Percentiles rank a stretch among this genome's conserved stretches.
These are phyloP conservation scores for Zaprionus davidi DNA, from an alignment of 1,140 invertebrate genomes.

Conservation along the genomic window DNA sequence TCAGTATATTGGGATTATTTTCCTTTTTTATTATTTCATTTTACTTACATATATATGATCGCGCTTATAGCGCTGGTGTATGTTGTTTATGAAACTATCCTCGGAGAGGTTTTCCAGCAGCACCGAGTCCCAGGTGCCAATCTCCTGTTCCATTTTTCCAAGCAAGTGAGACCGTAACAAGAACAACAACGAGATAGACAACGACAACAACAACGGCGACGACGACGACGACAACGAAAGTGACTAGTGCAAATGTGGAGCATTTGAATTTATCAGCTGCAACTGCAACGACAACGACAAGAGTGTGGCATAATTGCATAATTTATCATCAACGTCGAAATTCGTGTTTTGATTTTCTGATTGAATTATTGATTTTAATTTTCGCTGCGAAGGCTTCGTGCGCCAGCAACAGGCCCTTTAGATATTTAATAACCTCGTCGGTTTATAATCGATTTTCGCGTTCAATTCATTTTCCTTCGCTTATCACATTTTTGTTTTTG, in stretches of 20 bases:
- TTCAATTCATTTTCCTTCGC: background rate
- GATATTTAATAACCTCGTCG: slow-evolving; percentile 4
- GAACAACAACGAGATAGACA: slow-evolving; percentile 33
- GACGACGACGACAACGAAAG: slow-evolving; percentile 11
- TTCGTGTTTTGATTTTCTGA: slow-evolving; percentile 80
- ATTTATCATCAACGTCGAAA: slow-evolving; percentile 65
- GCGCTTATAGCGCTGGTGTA: slow-evolving; percentile 90
- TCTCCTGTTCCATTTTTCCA: slow-evolving; percentile 80
- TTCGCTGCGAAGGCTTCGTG: slow-evolving; percentile 44
- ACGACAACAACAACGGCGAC: slow-evolving; percentile 47
- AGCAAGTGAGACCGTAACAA: slow-evolving; percentile 30
- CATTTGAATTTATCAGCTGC: slow-evolving; percentile 16
- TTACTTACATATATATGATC: slow-evolving; percentile 91
- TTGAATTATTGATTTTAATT: slow-evolving; percentile 81
- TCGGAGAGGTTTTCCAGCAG: slow-evolving; percentile 90
- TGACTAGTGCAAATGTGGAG: slow-evolving; percentile 11
- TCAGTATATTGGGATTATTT: background rate
- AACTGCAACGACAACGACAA: slow-evolving; percentile 15
- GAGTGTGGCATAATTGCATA: slow-evolving; percentile 68
- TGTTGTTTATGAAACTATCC: slow-evolving; percentile 90
- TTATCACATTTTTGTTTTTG: slow-evolving; percentile 3
- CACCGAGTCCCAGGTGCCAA: slow-evolving; percentile 91
- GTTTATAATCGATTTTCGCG: background rate
- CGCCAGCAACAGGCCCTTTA: slow-evolving; percentile 53
- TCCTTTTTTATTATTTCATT: background rate